phyloP scores from a whole-genome alignment of 2,888 invertebrate species.

The Sepioteuthis lessoniana region DNA sequence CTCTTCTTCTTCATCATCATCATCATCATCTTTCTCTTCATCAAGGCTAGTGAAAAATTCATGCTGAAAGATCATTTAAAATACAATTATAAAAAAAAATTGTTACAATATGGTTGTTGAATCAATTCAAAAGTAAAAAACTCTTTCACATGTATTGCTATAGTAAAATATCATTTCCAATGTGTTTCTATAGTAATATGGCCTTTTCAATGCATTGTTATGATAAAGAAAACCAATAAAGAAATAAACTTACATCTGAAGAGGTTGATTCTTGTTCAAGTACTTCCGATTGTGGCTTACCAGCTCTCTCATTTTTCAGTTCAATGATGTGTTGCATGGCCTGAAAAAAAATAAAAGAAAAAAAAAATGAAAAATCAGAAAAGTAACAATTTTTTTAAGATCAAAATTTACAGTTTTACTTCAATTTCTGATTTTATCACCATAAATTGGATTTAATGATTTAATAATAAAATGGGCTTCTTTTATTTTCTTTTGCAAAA shows the following conservation, averaged over 20 bases:
- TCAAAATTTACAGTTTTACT: no score
- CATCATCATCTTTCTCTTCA: constrained; percentile 61
- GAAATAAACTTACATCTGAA: constrained; percentile 55
- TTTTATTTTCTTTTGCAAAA: no score
- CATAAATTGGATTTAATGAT: not conserved
- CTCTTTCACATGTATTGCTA: no score
- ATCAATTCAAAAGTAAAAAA: not conserved
- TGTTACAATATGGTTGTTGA: not conserved
- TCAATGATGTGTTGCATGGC: constrained; percentile 67
- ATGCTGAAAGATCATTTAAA: constrained; percentile 60
- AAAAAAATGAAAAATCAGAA: not conserved
- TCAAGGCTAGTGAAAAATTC: constrained; percentile 64
- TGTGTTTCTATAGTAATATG: no score
- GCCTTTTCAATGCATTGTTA: no score
- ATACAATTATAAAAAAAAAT: not conserved
- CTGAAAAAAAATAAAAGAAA: no score
- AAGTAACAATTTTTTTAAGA: not conserved
- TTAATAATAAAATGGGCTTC: not conserved
- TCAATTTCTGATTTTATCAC: no score
- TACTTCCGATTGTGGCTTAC: constrained; percentile 61
- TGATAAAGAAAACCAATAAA: not conserved
- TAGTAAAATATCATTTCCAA: no score
- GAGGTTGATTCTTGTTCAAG: constrained; percentile 61
- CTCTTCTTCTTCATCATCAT: constrained; percentile 52
- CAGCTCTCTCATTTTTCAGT: constrained; percentile 67